Evolutionary conservation across 2,113 vertebrate species (phyloP).

Genomic region (Neotoma lepida): DNA sequence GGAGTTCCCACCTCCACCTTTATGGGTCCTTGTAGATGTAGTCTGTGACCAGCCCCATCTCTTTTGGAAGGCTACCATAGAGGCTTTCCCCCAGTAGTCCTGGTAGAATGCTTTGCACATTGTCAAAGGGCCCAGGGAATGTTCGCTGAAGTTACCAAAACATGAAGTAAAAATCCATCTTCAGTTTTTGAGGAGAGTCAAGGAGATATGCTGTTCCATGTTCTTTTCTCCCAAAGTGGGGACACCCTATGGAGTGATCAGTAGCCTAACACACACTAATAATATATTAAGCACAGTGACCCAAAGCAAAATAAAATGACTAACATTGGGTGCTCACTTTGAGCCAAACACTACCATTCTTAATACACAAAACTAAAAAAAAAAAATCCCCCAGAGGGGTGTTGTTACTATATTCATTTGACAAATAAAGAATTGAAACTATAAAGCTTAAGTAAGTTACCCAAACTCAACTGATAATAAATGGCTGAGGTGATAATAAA

Average conservation of each 20-base stretch:
- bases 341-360: not conserved
- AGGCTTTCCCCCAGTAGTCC: not conserved
- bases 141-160: constrained; percentile 26
- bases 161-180: not conserved
- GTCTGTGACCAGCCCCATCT: not conserved
- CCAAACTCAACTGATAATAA: not conserved
- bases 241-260: not conserved
- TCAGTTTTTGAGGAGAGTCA: not conserved
- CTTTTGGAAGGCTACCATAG: not conserved
- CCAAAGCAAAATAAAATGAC: constrained; percentile 2
- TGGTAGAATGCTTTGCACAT: not conserved
- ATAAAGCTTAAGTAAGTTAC: not conserved
- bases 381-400: not conserved
- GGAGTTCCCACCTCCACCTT: not conserved
- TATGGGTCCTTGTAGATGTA: not conserved
- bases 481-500: not conserved
- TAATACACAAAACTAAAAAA: not conserved
- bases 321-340: not conserved
- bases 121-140: not conserved
- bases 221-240: not conserved
- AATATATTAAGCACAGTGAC: not conserved
- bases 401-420: not conserved
- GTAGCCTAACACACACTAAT: not conserved
- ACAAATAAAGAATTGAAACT: constrained; percentile 27
- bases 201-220: not conserved